A percentile compares a stretch with the other conserved stretches of the same genome.
Conservation (phyloP, 2,888 invertebrate species). For the Perizoma affinitatum region DNA sequence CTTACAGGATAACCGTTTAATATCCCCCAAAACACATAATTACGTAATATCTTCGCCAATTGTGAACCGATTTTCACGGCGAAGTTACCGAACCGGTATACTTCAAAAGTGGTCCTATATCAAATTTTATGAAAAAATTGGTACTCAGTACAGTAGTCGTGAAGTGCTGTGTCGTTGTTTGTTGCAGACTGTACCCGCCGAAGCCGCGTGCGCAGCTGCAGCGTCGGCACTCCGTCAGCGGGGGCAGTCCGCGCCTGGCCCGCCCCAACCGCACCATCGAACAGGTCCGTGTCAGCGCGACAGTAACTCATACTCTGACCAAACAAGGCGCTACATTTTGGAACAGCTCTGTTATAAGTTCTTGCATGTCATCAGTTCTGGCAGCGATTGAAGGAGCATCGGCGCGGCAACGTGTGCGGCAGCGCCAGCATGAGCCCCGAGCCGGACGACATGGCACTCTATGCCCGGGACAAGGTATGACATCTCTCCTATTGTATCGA, state of each 20-base stretch:
- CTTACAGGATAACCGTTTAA: not conserved
- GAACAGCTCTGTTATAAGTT: too few relatives aligned
- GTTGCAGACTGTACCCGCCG: constrained; percentile 86
- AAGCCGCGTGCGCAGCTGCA: constrained; percentile 86
- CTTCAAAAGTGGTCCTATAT: too few relatives aligned
- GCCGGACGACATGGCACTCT: constrained; percentile 82
- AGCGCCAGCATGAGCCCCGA: constrained; percentile 59
- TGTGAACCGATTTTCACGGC: too few relatives aligned
- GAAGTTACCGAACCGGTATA: too few relatives aligned
- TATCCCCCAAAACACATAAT: too few relatives aligned
- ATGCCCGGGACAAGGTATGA: constrained; percentile 87
- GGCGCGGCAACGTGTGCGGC: constrained; percentile 50
- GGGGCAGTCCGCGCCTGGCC: constrained; percentile 87
- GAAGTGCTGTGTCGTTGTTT: not conserved
- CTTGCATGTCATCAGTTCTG: constrained; percentile 81
- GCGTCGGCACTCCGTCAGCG: constrained; percentile 94
- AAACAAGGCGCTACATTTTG: too few relatives aligned
- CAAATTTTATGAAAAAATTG: too few relatives aligned
- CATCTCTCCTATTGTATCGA: too few relatives aligned
- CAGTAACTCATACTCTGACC: constrained; percentile 43
- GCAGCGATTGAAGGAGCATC: constrained; percentile 87
- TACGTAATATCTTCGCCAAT: too few relatives aligned
- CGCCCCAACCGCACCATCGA: constrained; percentile 87
- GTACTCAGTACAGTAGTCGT: not conserved
- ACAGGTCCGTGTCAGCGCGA: constrained; percentile 65